Conservation (phyloP, 2,797 vertebrate species). For the Poeciliopsis gracilis region DNA sequence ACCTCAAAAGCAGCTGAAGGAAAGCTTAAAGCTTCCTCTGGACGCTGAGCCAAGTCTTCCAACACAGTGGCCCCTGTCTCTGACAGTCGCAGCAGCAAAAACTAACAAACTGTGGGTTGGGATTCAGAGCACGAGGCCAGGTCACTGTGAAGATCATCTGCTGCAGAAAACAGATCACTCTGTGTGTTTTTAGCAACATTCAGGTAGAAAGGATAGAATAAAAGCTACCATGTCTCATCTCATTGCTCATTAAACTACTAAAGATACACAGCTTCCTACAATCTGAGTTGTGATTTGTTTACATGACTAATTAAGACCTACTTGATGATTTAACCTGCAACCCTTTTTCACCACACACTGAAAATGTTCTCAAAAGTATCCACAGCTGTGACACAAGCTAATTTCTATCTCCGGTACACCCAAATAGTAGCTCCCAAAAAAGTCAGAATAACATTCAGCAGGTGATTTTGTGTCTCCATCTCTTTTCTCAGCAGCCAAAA, state of each 20-base stretch:
- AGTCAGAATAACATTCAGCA: not conserved
- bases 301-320: not conserved
- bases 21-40: slow-evolving; percentile 21
- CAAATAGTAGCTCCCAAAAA: not conserved
- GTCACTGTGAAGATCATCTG: slow-evolving; percentile 24
- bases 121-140: slow-evolving; percentile 13
- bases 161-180: slow-evolving; percentile 38
- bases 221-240: not conserved
- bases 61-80: slow-evolving; percentile 29
- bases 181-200: slow-evolving; percentile 1
- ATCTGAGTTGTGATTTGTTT: not conserved
- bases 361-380: not conserved
- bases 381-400: not conserved
- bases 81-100: slow-evolving; percentile 23
- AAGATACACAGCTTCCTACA: not conserved
- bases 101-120: slow-evolving; percentile 34
- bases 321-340: not conserved
- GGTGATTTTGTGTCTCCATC: not conserved
- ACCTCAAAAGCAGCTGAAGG: slow-evolving; percentile 23
- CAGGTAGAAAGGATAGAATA: not conserved
- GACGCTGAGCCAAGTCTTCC: slow-evolving; percentile 11
- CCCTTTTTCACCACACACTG: not conserved
- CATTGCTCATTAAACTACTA: not conserved
- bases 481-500: not conserved
- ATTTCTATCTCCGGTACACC: not conserved